Percentiles rank a stretch among this genome's conserved stretches.
phyloP scores from a whole-genome alignment of 2,113 vertebrate species.

The Phalacrocorax aristotelis region DNA sequence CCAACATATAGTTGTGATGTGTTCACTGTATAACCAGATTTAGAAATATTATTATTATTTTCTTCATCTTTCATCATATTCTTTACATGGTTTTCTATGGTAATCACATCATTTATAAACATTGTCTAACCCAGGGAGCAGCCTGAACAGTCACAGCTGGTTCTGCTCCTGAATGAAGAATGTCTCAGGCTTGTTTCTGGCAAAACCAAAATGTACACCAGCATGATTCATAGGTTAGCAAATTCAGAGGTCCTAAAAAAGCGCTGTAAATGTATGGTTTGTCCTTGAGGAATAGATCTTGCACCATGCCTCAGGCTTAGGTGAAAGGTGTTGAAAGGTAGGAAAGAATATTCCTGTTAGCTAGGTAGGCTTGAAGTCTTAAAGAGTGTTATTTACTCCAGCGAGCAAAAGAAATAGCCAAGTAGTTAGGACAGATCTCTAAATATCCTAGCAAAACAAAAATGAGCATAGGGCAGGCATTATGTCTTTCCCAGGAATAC shows the following conservation, averaged over 20 bases:
- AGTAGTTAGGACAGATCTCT: background rate
- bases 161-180: background rate
- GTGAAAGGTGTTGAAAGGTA: background rate
- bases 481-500: background rate
- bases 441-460: background rate
- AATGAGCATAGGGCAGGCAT: background rate
- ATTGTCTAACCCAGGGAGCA: background rate
- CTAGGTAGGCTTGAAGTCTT: background rate
- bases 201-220: background rate
- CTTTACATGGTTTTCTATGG: background rate
- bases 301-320: background rate
- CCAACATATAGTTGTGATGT: background rate
- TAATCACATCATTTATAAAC: background rate
- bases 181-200: background rate
- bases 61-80: background rate
- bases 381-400: background rate
- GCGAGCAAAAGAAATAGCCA: background rate
- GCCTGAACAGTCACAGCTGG: background rate
- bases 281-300: background rate
- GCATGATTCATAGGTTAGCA: background rate
- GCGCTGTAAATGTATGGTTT: background rate
- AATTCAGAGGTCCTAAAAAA: background rate
- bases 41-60: background rate
- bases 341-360: background rate
- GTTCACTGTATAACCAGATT: background rate